A percentile compares a stretch with the other conserved stretches of the same genome.
phyloP scores from a whole-genome alignment of 2,113 vertebrate species.

The Pedetes capensis region DNA sequence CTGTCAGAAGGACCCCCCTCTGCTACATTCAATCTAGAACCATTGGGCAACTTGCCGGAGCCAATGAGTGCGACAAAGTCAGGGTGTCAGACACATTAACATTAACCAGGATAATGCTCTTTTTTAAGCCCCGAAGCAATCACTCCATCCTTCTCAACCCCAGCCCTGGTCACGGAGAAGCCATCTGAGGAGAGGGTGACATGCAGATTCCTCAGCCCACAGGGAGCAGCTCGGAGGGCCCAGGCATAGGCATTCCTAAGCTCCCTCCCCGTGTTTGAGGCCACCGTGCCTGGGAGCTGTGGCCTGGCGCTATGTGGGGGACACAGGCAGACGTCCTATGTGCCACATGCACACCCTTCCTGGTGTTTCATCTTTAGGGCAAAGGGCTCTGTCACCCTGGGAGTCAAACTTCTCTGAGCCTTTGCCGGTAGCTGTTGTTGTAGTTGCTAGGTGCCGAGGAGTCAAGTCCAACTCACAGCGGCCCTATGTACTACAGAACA shows the following conservation, averaged over 20 bases:
- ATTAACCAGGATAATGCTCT: background rate
- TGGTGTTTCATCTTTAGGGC: background rate
- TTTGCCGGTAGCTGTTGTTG: background rate
- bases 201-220: background rate
- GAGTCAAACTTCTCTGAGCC: background rate
- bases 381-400: background rate
- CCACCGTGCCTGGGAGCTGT: background rate
- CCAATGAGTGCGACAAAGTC: rapidly evolving
- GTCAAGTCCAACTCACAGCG: too few species aligned
- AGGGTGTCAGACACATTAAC: background rate
- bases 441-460: too few species aligned
- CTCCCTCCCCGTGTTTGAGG: rapidly evolving
- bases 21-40: background rate
- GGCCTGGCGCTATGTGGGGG: rapidly evolving
- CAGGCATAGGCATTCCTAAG: too few species aligned
- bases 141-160: too few species aligned
- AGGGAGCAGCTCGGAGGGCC: rapidly evolving
- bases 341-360: rapidly evolving
- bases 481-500: too few species aligned
- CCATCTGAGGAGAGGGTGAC: background rate
- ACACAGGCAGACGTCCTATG: rapidly evolving
- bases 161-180: background rate
- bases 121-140: background rate
- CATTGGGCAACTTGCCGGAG: rapidly evolving
- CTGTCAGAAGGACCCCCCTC: background rate